Conservation (phyloP, 2,113 vertebrate species). For the Dipodomys ordii region DNA sequence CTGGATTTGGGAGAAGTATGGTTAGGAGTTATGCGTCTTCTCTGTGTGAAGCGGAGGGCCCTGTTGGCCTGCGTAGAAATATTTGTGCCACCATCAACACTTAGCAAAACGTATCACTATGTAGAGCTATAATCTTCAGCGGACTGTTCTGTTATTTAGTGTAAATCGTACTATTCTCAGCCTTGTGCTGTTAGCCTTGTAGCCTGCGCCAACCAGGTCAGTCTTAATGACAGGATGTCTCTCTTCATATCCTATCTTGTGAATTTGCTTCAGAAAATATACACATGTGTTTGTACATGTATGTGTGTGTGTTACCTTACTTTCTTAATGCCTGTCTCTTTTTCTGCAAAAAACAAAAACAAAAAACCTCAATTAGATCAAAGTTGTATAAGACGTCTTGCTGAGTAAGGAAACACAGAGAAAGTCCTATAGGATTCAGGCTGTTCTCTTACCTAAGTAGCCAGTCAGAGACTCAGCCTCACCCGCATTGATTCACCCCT, state of each 20-base stretch:
- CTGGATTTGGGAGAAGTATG: background rate
- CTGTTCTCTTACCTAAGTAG: background rate
- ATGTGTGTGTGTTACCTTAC: background rate
- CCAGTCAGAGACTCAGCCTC: background rate
- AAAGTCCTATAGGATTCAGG: background rate
- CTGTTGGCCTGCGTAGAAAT: conserved; percentile 4
- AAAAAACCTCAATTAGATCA: background rate
- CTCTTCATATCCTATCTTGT: background rate
- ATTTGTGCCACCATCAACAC: conserved; percentile 19
- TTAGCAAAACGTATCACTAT: conserved; percentile 61
- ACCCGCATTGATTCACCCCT: background rate
- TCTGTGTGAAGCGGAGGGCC: background rate
- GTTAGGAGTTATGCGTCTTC: background rate
- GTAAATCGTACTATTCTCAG: conserved; percentile 41
- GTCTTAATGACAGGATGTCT: background rate
- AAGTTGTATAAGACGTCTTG: background rate
- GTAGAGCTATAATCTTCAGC: conserved; percentile 58
- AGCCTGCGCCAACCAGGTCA: background rate
- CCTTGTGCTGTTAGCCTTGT: background rate
- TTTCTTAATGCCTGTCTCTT: background rate
- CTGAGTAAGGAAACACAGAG: background rate
- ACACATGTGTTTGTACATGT: too few species aligned
- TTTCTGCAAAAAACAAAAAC: background rate
- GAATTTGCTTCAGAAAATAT: conserved; percentile 30
- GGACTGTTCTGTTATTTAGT: conserved; percentile 69